Base-by-base conservation (phyloP, 2,888 invertebrate genomes). In the Chironomus tentans region DNA sequence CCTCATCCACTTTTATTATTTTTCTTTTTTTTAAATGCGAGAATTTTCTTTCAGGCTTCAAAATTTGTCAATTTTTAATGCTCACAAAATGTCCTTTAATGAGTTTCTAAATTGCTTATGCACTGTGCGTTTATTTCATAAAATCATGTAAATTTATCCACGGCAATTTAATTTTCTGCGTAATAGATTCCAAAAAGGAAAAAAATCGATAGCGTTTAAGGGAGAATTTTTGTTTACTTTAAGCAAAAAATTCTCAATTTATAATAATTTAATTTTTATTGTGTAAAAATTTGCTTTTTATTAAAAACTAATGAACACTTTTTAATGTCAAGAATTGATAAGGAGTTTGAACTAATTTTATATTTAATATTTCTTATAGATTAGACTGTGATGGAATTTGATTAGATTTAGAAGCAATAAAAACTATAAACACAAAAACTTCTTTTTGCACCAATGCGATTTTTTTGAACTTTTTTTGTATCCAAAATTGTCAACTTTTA, bases 191-290 rank as follows among this genome's bases (percentile, higher is more conserved):
- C 13, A 12, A 56, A 56, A 4, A 22, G 21, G 22, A 65, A 48
- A 70, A 22, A 70, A 70, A 70, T 70, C 70, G 50, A 70, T 70
- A 50, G n/a, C 38, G 7, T 15, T 69, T 46, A n/a, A 18, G n/a
- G 47, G 46, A 47, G 46, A 70, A 46, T 15, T 18, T 70, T 72
- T 72, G 72, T 72, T 72, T 72, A 72, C 62, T 72, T 72, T 62
- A 28, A 38, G 22, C 24, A 38, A 5, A 7, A 15, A 56, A 18
- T 38, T 10, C 4, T 38, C 28, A 1, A 28, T 38, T 38, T 38
- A 6, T 24, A 69, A 69, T 12, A 38, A 38, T 38, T 38, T 38
- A 10, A 38, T 10, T 10, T 38, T 38, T 38, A 10, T 38, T 38
- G 10, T 38, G 38, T 38, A 7, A 38, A 38, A 38, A 1, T 38